Percentiles rank a stretch among this genome's conserved stretches.
These are phyloP conservation scores for Heliopora coerulea DNA, from an alignment of 92 coral and sea anemone species.

Conservation along the genomic window DNA sequence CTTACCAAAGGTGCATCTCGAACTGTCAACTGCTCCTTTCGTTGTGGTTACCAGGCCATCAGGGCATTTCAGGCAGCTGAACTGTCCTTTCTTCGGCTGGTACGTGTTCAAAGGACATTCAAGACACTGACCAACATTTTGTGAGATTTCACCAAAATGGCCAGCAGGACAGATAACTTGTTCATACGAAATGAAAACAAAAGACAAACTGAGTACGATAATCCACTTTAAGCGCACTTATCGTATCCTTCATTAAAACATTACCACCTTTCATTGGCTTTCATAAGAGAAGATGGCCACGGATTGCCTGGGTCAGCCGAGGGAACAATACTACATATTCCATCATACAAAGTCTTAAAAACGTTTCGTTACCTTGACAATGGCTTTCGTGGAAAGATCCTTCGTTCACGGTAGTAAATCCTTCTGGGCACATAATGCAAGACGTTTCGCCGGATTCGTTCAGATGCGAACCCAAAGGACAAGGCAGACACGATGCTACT, in stretches of 20 bases:
- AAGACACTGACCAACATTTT: not conserved
- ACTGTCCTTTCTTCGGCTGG: conserved; percentile 19
- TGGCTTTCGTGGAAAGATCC: conserved; percentile 47
- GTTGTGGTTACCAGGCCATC: not conserved
- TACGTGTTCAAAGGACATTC: conserved; percentile 13
- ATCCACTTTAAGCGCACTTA: too few relatives aligned
- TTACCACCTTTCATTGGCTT: too few relatives aligned
- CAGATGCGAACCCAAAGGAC: conserved; percentile 59
- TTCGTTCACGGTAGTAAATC: conserved; percentile 39
- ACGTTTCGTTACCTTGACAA: conserved; percentile 48
- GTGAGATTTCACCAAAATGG: not conserved
- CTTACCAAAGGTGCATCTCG: conserved; percentile 11
- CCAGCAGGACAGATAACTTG: conserved; percentile 22
- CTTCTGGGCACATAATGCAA: conserved; percentile 55
- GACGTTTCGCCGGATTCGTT: conserved; percentile 51
- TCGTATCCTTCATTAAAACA: too few relatives aligned
- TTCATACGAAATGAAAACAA: too few relatives aligned
- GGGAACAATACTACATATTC: too few relatives aligned
- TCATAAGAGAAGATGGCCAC: too few relatives aligned
- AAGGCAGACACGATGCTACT: conserved; percentile 43
- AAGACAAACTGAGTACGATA: too few relatives aligned
- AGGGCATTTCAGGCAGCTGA: not conserved
- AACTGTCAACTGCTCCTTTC: not conserved
- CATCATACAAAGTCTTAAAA: too few relatives aligned
- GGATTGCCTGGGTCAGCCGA: too few relatives aligned